A percentile compares a stretch with the other conserved stretches of the same genome.
Evolutionary conservation across 2,113 vertebrate genomes (phyloP).

Genomic region (Cyprinodon brontotheroides): DNA sequence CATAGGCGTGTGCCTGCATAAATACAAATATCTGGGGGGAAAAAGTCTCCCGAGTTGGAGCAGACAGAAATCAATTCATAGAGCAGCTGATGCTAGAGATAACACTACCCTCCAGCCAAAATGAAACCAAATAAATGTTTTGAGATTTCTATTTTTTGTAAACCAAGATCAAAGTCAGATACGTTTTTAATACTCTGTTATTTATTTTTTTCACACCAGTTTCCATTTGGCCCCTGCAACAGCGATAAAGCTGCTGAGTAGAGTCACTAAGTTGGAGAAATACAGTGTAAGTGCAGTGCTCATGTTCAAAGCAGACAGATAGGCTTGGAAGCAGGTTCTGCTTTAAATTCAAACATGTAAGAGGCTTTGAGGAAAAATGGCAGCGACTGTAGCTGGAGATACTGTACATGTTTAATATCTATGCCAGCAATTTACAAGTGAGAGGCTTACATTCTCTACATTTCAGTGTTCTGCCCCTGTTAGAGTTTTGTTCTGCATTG

Average conservation of each 20-base stretch:
- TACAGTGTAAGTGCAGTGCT: neutral
- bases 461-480: too few species aligned
- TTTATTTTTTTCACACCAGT: conserved; percentile 17
- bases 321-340: conserved; percentile 14
- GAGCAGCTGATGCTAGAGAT: conserved; percentile 42
- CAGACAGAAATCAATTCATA: conserved; percentile 44
- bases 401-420: neutral
- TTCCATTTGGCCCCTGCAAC: neutral
- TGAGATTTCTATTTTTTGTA: conserved; percentile 19
- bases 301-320: conserved; percentile 32
- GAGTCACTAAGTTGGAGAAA: conserved; percentile 32
- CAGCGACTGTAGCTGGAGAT: neutral
- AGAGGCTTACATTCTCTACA: neutral
- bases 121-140: conserved; percentile 32
- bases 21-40: conserved; percentile 29
- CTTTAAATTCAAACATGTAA: neutral
- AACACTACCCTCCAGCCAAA: conserved; percentile 28
- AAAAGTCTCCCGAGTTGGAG: conserved; percentile 26
- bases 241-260: conserved; percentile 24
- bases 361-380: neutral
- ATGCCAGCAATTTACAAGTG: neutral
- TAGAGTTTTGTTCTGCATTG: neutral
- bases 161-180: conserved; percentile 17
- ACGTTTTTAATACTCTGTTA: conserved; percentile 12
- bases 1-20: conserved; percentile 52